These are phyloP conservation scores for Syritta pipiens DNA, from an alignment of 2,888 invertebrate species.

Conservation along the genomic window DNA sequence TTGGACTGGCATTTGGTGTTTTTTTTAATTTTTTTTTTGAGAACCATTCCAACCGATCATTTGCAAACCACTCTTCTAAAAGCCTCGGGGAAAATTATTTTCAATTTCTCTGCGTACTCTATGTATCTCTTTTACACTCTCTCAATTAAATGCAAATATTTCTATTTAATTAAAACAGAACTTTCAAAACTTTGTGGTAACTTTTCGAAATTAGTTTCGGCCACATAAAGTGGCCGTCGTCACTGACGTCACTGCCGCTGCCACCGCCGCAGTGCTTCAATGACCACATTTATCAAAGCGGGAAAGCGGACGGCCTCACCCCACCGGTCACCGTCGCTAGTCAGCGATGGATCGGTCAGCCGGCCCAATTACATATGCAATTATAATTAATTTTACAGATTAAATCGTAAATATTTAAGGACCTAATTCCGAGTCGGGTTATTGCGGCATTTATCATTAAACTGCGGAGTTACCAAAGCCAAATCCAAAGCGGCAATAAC, in stretches of 20 bases:
- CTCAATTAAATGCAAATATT: conserved; percentile 53
- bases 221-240: conserved; percentile 33
- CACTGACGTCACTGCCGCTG: too few relatives aligned
- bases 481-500: conserved; percentile 21
- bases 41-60: too few relatives aligned
- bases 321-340: too few relatives aligned
- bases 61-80: too few relatives aligned
- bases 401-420: conserved; percentile 74
- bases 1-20: too few relatives aligned
- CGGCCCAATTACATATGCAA: conserved; percentile 69
- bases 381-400: conserved; percentile 76
- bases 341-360: conserved; percentile 6
- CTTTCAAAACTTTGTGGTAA: conserved; percentile 38
- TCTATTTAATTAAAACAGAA: conserved; percentile 58
- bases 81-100: too few relatives aligned
- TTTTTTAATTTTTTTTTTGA: too few relatives aligned
- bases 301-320: too few relatives aligned
- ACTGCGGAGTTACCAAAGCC: background rate
- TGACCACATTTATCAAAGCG: conserved; percentile 49
- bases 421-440: conserved; percentile 46
- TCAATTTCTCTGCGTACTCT: too few relatives aligned
- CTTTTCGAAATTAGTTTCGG: conserved; percentile 42
- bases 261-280: conserved; percentile 2
- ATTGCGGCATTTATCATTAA: conserved; percentile 46
- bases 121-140: too few relatives aligned